phyloP scores from a whole-genome alignment of 2,113 vertebrate species.

The Callipepla squamata region DNA sequence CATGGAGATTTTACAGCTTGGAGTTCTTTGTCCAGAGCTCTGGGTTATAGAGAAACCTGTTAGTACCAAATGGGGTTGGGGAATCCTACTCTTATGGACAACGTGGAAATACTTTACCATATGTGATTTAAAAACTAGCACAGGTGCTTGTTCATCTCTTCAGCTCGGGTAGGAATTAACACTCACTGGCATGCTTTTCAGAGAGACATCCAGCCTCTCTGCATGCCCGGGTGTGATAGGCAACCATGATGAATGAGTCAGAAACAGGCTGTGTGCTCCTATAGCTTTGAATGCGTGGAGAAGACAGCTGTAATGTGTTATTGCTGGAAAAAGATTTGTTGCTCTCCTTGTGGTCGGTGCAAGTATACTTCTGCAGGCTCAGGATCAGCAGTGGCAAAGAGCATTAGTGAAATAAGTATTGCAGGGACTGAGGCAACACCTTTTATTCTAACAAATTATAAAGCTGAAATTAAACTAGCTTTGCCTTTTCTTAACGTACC shows the following conservation, averaged over 20 bases:
- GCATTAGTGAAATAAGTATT: neutral
- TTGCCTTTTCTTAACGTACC: neutral
- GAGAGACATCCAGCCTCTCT: neutral
- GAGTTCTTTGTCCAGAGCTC: neutral
- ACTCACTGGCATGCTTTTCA: no score
- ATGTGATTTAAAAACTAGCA: no score
- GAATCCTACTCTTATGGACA: neutral
- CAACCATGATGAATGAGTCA: neutral
- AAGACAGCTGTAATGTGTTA: rapidly evolving
- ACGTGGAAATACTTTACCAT: no score
- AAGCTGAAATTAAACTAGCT: neutral
- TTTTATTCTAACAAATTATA: neutral
- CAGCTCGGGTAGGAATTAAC: no score
- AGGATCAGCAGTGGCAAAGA: neutral
- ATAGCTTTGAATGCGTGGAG: neutral
- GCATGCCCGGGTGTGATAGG: rapidly evolving
- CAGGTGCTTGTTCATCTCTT: no score
- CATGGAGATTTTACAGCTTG: neutral
- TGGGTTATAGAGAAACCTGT: neutral
- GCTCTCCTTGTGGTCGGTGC: neutral
- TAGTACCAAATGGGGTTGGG: neutral
- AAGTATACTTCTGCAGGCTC: neutral
- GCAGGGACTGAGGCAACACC: neutral
- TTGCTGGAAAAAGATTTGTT: neutral
- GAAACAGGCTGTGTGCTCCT: neutral